Evolutionary conservation across 2,888 invertebrate genomes (phyloP).

Genomic region (Lasioglossum oenotherae): DNA sequence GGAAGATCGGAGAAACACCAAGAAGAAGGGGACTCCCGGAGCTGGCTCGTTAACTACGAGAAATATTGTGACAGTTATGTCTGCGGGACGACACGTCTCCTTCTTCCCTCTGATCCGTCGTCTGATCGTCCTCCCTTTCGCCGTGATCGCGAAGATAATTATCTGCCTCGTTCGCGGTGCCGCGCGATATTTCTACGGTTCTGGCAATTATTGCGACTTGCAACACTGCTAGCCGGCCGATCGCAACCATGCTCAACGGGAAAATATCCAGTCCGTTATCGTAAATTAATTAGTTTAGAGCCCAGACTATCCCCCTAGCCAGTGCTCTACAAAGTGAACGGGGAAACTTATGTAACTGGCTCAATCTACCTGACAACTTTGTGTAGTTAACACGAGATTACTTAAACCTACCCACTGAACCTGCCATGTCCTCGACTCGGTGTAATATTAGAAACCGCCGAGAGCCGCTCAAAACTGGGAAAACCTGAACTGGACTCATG

Average conservation of each 20-base stretch:
- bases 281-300: conserved; percentile 71
- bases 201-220: conserved; percentile 59
- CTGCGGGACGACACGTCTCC: conserved; percentile 76
- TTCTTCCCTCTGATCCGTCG: conserved; percentile 80
- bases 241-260: conserved; percentile 34
- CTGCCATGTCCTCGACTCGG: not conserved
- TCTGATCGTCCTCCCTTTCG: conserved; percentile 71
- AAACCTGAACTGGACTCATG: not conserved
- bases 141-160: conserved; percentile 73
- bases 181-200: conserved; percentile 69
- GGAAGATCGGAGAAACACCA: conserved; percentile 52
- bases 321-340: conserved; percentile 41
- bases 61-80: conserved; percentile 84
- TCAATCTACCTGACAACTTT: conserved; percentile 39
- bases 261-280: conserved; percentile 56
- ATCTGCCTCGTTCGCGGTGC: conserved; percentile 68
- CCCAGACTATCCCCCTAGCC: not conserved
- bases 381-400: conserved; percentile 44
- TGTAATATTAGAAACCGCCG: conserved; percentile 62
- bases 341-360: conserved; percentile 56
- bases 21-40: conserved; percentile 65
- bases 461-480: not conserved
- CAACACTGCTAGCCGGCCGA: conserved; percentile 32
- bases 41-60: conserved; percentile 83
- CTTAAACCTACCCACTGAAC: conserved; percentile 36